Base-by-base conservation (phyloP, 2,113 vertebrate species). In the Emberiza fucata region DNA sequence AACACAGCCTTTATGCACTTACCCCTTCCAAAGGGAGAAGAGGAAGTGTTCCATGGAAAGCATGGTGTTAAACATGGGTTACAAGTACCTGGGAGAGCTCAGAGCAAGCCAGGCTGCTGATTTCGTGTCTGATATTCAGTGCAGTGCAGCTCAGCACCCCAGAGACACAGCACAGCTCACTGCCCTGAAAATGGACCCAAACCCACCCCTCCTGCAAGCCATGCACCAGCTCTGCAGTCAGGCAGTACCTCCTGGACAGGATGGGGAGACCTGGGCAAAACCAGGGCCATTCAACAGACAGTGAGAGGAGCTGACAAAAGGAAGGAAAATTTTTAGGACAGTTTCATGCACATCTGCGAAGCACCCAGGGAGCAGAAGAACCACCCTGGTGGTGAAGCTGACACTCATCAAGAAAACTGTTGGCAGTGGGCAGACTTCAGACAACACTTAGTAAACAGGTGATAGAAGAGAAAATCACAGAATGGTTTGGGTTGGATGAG, bases 151-250 rank as follows among this genome's bases (percentile, higher is more conserved):
- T 22, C 54, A 70, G 37, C 45, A 16, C 72, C 45, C 17, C 48
- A 31, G 53, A 10, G 61, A 35, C 25, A 48, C 0, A 84, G 14
- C n/a, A 76, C 16, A 64, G 84, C 81, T 60, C 64, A 19, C 24
- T 9, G 2, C 35, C 53, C 15, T 8, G 0, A 10, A 5, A 5
- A 0, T 2, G 0, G 21, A 8, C 22, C 66, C 73, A 71, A 70
- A 68, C 22, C 28, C 29, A 4, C 5, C 66, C 35, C 33, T 75
- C 27, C 44, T 54, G 33, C 56, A 81, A 71, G 27, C n/a, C 5
- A 0, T 44, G 33, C 51, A 50, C 6, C 72, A 54, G 0, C 9
- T n/a, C 51, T 48, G 29, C 53, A 76, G 39, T 23, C 42, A 23
- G 85, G 50, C 21, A n/a, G 22, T 5, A 7, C 12, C 8, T 27